phyloP scores from a whole-genome alignment of 2,888 invertebrate species.

The Ichneumoninae sp. region DNA sequence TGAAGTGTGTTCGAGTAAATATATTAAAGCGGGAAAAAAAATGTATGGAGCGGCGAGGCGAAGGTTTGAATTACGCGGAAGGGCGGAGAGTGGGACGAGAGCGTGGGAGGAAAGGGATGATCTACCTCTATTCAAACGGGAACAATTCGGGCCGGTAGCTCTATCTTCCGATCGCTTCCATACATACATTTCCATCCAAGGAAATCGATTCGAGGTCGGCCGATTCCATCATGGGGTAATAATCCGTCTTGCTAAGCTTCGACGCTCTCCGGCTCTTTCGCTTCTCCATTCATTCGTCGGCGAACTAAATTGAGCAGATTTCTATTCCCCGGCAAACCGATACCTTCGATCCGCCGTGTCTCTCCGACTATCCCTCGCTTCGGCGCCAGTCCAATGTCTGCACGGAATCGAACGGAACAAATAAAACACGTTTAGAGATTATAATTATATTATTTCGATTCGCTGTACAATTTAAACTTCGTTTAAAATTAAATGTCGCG shows the following conservation, averaged over 20 bases:
- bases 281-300: constrained; percentile 26
- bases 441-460: neutral
- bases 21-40: neutral
- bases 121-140: constrained; percentile 53
- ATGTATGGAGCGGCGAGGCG: constrained; percentile 2
- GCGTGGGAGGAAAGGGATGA: constrained; percentile 26
- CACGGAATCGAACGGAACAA: neutral
- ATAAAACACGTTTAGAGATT: neutral
- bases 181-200: constrained; percentile 28
- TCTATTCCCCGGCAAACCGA: constrained; percentile 30
- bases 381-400: constrained; percentile 17
- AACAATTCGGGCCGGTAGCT: constrained; percentile 51
- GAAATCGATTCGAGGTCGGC: constrained; percentile 64
- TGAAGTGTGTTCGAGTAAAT: constrained; percentile 27
- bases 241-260: constrained; percentile 62
- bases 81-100: constrained; percentile 23
- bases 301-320: constrained; percentile 52
- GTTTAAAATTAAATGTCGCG: neutral
- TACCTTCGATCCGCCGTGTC: constrained; percentile 19
- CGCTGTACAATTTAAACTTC: neutral
- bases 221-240: constrained; percentile 66
- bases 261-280: constrained; percentile 33
- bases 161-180: constrained; percentile 43
- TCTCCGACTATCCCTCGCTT: neutral
- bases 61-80: constrained; percentile 41